A percentile compares a stretch with the other conserved stretches of the same genome.
Evolutionary conservation across 2,888 invertebrate species (phyloP).

Genomic region (Helobdella robusta): DNA sequence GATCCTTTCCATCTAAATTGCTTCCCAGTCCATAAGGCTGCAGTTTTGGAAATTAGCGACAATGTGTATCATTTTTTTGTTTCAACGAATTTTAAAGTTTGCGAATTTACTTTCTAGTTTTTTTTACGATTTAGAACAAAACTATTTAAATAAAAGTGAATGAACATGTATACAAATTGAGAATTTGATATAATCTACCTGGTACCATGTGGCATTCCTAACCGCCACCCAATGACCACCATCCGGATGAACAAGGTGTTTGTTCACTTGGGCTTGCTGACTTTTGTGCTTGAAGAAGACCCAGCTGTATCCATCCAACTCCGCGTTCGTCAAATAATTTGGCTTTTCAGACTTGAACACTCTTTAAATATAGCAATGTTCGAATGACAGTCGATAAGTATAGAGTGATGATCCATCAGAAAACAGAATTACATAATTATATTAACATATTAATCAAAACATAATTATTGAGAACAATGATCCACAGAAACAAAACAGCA

Average conservation of each 20-base stretch:
- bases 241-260: constrained; percentile 25
- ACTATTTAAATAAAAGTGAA: too few species aligned
- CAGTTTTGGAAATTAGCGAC: too few species aligned
- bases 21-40: constrained; percentile 45
- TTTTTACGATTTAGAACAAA: too few species aligned
- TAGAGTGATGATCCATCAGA: neutral
- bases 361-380: constrained; percentile 33
- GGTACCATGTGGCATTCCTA: constrained; percentile 43
- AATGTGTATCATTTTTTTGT: too few species aligned
- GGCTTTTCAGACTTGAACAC: constrained; percentile 41
- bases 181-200: constrained; percentile 36
- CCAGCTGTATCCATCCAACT: constrained; percentile 43
- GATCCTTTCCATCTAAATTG: constrained; percentile 37
- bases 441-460: neutral
- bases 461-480: neutral
- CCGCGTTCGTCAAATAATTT: constrained; percentile 41
- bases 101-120: too few species aligned
- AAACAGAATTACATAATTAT: neutral
- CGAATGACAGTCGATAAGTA: neutral
- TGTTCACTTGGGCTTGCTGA: constrained; percentile 32
- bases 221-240: constrained; percentile 43
- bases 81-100: too few species aligned
- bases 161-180: neutral
- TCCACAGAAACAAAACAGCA: neutral
- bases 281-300: constrained; percentile 39